These are phyloP conservation scores for Morelia viridis DNA, from an alignment of 2,797 vertebrate genomes.

Conservation along the genomic window DNA sequence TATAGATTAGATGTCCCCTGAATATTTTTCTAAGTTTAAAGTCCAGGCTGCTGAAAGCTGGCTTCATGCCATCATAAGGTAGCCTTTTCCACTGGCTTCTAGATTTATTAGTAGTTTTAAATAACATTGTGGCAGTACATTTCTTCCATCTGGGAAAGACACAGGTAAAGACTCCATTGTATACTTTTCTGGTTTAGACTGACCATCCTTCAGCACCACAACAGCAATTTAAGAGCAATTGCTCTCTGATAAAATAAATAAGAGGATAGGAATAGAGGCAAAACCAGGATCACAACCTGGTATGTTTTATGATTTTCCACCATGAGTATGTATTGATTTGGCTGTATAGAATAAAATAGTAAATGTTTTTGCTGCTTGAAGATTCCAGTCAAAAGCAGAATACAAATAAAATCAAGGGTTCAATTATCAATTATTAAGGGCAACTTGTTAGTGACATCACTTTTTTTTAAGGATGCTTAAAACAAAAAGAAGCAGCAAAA, in stretches of 20 bases:
- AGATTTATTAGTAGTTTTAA: neutral
- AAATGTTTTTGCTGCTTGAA: neutral
- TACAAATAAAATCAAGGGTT: neutral
- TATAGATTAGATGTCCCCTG: conserved; percentile 13
- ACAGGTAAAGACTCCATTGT: neutral
- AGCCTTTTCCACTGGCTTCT: neutral
- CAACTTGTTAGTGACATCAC: neutral
- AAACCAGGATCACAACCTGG: neutral
- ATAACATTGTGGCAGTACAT: neutral
- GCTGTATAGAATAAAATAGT: neutral
- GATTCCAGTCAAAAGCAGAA: neutral
- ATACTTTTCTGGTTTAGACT: neutral
- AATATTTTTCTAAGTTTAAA: neutral
- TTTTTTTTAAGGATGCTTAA: neutral
- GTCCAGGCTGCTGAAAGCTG: neutral
- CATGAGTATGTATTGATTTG: neutral
- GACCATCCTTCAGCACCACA: neutral
- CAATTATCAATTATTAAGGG: neutral
- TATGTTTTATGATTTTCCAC: neutral
- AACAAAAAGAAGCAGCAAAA: neutral
- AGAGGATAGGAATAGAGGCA: neutral
- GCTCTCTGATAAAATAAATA: neutral
- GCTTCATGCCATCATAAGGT: neutral
- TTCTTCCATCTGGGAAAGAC: neutral
- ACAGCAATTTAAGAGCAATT: neutral